Conservation (phyloP, 1,140 invertebrate species). For the Metaphire vulgaris region DNA sequence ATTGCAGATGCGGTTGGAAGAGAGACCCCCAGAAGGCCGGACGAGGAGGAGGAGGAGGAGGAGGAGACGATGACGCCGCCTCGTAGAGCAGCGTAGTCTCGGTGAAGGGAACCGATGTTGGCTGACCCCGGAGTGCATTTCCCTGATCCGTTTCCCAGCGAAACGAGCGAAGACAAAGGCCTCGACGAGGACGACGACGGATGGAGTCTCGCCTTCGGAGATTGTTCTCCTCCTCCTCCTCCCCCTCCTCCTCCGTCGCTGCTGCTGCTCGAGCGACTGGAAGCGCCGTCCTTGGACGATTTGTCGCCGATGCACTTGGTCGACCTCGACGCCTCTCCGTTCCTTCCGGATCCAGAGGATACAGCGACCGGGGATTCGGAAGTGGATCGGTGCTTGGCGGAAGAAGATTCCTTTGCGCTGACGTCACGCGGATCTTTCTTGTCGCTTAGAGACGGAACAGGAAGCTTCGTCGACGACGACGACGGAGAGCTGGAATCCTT, state of each 20-base stretch:
- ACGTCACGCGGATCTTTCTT: not conserved
- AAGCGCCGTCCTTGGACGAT: not conserved
- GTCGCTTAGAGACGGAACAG: not conserved
- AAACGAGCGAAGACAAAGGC: not conserved
- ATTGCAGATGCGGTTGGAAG: not conserved
- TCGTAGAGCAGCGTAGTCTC: not conserved
- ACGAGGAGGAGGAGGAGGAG: not conserved
- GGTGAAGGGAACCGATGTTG: not conserved
- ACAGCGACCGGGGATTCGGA: not conserved
- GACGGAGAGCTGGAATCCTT: constrained; percentile 82
- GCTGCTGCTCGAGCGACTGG: not conserved
- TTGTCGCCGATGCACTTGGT: not conserved
- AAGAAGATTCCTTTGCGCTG: not conserved
- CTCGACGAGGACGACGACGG: too few relatives aligned
- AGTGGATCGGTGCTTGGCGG: not conserved
- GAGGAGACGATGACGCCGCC: not conserved
- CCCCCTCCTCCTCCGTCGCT: too few relatives aligned
- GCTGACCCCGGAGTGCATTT: not conserved
- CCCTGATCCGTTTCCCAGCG: not conserved
- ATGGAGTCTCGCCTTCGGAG: not conserved
- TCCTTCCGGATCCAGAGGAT: not conserved
- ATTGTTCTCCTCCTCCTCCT: not conserved
- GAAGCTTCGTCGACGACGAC: constrained; percentile 28
- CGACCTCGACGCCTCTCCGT: not conserved
- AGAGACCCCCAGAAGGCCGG: not conserved